phyloP scores from a whole-genome alignment of 2,797 vertebrate genomes.

The Pyrocephalus nanus region DNA sequence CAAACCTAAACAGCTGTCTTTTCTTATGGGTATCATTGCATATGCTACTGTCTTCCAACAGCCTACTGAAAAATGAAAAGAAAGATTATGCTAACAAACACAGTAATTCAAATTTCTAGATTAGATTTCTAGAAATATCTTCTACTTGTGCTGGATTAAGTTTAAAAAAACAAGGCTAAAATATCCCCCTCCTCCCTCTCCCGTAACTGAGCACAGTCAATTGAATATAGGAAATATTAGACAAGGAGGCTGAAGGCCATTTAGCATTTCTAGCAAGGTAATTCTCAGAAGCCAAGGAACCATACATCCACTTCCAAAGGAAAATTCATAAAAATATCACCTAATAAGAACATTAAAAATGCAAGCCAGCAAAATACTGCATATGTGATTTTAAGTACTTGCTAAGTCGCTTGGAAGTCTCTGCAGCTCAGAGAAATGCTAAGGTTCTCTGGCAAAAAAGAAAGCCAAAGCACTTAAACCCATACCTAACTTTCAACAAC shows the following conservation, averaged over 20 bases:
- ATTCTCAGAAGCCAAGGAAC: slow-evolving; percentile 13
- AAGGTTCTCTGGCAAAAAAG: not conserved
- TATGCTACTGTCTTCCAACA: slow-evolving; percentile 86
- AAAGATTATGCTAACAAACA: slow-evolving; percentile 61
- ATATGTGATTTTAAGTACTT: not conserved
- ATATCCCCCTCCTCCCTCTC: not conserved
- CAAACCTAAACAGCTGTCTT: slow-evolving; percentile 94
- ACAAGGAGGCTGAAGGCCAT: not conserved
- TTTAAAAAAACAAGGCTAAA: not conserved
- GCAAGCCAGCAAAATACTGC: slow-evolving; percentile 2
- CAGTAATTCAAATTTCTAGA: not conserved
- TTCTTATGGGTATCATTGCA: slow-evolving; percentile 90
- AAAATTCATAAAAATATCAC: not conserved
- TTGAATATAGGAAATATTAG: not conserved
- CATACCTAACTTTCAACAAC: not conserved
- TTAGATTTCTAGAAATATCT: not conserved
- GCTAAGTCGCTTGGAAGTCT: not conserved
- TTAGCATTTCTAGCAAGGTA: slow-evolving; percentile 13
- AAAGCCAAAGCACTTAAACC: slow-evolving; percentile 19
- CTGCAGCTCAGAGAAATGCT: not conserved
- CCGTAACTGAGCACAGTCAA: not conserved
- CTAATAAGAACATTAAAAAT: not conserved
- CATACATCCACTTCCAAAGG: not conserved
- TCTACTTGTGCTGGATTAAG: not conserved
- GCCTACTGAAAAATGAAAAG: slow-evolving; percentile 78